A percentile compares a stretch with the other conserved stretches of the same genome.
phyloP scores from a whole-genome alignment of 2,113 vertebrate species.

The Vidua chalybeata region DNA sequence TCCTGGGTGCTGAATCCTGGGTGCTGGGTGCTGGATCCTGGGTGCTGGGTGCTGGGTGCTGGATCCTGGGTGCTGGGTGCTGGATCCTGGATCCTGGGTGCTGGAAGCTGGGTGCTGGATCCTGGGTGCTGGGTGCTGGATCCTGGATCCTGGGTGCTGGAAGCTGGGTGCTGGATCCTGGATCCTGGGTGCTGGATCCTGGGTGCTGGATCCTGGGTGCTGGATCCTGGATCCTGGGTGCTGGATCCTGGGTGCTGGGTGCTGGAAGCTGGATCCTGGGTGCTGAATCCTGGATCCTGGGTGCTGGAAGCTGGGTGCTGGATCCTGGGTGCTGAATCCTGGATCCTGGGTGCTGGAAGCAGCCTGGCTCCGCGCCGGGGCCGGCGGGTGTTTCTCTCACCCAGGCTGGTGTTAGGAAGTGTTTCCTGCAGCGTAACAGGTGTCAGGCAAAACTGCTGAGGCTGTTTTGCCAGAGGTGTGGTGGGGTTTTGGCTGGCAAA shows the following conservation, averaged over 20 bases:
- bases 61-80: background rate
- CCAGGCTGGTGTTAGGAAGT: conserved; percentile 4
- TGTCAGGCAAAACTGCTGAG: conserved; percentile 54
- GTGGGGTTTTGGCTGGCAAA: background rate
- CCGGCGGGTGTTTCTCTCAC: conserved; percentile 30
- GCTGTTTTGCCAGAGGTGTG: conserved; percentile 24
- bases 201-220: background rate
- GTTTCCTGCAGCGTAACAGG: conserved; percentile 63
- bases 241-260: background rate
- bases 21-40: background rate
- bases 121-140: background rate
- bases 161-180: background rate
- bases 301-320: background rate
- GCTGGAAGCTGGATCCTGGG: background rate
- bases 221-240: background rate
- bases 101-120: too few relatives aligned
- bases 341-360: background rate
- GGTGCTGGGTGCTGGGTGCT: background rate
- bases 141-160: background rate
- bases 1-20: background rate
- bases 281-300: background rate
- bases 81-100: too few relatives aligned
- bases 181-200: background rate
- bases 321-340: background rate
- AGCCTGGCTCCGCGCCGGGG: background rate